Evolutionary conservation across 2,888 invertebrate genomes (phyloP), one percentile per base, ranked within the genome.

Genomic region (Drosophila neutralis): DNA sequence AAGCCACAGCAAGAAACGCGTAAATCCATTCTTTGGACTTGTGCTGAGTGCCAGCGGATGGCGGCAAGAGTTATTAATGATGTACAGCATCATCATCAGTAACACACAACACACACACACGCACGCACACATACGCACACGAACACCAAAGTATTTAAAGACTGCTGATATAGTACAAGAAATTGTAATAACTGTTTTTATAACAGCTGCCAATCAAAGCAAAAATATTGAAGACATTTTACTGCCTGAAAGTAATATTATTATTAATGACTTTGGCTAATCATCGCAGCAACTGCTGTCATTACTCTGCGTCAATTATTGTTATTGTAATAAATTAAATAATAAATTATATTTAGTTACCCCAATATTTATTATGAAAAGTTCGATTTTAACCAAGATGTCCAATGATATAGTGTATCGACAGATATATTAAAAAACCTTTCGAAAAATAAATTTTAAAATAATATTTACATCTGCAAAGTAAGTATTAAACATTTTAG

Each of bases 1-100:
- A 75, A 87, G 77, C 59, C 67, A 71, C 48, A 67, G 21, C 65
- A 69, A 79, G 67, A 71, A 82, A 82, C 71, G 80, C 83, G 69
- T 83, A 82, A 80, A 69, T 80, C 75, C 69, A 59, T 76, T 64
- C 42, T 40, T 60, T 65, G 52, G 29, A 45, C 78, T 53, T 81
- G 80, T 63, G 81, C 89, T 86, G 85, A 86, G 85, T 86, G 90
- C 80, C 81, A 70, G 86, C 87, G 59, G 78, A 68, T 64, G 88
- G 78, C 86, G 72, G 76, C 80, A 31, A 73, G 75, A 69, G 73
- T 86, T 86, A 86, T 86, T 86, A 86, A 86, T 90, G 85, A 83
- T 78, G 18, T 65, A 8, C 80, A 53, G 38, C 62, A n/a, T 36
- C 53, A 54, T 2, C 33, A 13, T 21, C 33, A 15, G 21, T 7